Percentiles rank a stretch among this genome's conserved stretches.
phyloP scores from a whole-genome alignment of 2,113 vertebrate genomes.

The Dipodomys spectabilis region DNA sequence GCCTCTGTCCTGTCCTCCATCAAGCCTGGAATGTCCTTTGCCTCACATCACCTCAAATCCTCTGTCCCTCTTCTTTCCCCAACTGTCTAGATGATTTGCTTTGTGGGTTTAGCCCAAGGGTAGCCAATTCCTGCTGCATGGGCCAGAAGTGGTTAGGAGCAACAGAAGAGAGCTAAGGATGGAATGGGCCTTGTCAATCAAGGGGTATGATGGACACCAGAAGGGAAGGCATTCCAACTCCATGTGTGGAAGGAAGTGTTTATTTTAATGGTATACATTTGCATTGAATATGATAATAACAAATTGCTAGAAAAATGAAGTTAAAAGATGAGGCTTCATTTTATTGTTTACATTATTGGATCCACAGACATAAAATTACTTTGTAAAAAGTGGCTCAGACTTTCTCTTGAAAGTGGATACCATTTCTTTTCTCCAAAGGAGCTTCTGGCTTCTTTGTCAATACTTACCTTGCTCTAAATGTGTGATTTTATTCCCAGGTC shows the following conservation, averaged over 20 bases:
- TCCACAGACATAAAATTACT: not conserved
- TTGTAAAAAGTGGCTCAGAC: not conserved
- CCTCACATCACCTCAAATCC: not conserved
- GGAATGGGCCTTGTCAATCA: too few relatives aligned
- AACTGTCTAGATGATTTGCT: not conserved
- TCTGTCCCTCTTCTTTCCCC: not conserved
- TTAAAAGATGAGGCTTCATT: not conserved
- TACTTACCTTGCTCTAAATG: too few relatives aligned
- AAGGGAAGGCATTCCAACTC: not conserved
- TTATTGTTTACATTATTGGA: not conserved
- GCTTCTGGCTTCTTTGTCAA: too few relatives aligned
- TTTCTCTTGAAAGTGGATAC: too few relatives aligned
- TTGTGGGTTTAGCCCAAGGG: not conserved
- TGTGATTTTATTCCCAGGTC: too few relatives aligned
- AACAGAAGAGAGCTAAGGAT: too few relatives aligned
- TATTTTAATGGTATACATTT: not conserved
- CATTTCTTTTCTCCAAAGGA: too few relatives aligned
- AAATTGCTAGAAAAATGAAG: not conserved
- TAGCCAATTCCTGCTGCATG: accelerated
- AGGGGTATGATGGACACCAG: too few relatives aligned
- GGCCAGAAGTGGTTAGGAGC: too few relatives aligned
- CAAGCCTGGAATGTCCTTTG: not conserved
- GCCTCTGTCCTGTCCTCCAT: not conserved
- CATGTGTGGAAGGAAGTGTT: not conserved
- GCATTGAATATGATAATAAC: not conserved